Conservation (phyloP, 2,113 vertebrate genomes). For the Falco punctatus region DNA sequence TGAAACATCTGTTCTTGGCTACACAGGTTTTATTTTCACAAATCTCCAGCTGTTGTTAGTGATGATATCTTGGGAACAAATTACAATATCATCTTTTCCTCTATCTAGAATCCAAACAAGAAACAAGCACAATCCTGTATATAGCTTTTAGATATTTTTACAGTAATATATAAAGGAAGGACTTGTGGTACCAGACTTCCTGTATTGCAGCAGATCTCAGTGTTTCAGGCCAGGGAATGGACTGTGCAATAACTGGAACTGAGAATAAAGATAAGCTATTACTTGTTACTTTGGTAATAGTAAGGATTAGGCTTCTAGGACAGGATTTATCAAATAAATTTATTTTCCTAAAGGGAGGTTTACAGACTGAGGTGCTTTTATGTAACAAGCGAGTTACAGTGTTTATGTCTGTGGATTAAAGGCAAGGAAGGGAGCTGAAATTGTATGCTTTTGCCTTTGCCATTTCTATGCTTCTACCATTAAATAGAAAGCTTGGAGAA, state of each 20-base stretch:
- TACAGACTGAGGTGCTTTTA: background rate
- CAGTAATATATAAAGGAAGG: background rate
- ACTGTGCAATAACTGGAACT: background rate
- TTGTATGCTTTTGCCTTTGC: background rate
- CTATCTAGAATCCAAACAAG: background rate
- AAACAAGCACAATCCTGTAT: background rate
- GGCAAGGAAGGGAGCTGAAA: background rate
- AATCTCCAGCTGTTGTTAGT: background rate
- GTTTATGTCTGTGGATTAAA: background rate
- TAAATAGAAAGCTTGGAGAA: background rate
- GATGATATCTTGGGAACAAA: background rate
- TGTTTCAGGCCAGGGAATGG: background rate
- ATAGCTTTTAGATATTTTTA: background rate
- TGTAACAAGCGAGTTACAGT: background rate
- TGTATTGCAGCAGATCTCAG: background rate
- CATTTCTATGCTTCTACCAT: background rate
- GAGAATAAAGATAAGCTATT: background rate
- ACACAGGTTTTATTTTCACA: background rate
- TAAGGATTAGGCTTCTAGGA: background rate
- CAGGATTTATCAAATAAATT: background rate
- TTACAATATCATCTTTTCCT: background rate
- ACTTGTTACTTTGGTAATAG: background rate
- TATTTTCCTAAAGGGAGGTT: background rate
- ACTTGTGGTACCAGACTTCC: conserved; percentile 20
- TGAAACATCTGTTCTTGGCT: background rate